Conservation (phyloP, 2,888 invertebrate species). For the Drosophila basisetae region DNA sequence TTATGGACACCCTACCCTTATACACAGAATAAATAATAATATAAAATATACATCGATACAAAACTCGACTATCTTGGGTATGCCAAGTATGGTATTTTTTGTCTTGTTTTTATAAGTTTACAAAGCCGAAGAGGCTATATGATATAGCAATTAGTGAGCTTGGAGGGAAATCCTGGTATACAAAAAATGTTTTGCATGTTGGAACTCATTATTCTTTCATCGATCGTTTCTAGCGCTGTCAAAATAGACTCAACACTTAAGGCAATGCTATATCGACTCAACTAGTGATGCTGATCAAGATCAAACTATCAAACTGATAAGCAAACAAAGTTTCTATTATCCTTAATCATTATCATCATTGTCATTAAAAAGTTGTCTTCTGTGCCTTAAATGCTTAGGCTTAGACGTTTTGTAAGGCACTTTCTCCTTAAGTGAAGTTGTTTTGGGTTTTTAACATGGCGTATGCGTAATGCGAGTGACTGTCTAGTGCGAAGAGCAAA, state of each 20-base stretch:
- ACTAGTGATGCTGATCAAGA: no score
- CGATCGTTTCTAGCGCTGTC: background rate
- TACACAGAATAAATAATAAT: background rate
- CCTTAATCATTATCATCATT: no score
- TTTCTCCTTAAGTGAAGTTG: background rate
- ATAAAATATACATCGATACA: background rate
- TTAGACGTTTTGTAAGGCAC: background rate
- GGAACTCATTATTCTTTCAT: background rate
- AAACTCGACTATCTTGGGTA: no score
- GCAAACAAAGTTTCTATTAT: no score
- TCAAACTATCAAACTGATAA: no score
- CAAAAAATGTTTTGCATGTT: background rate
- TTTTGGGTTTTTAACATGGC: slow-evolving; percentile 10
- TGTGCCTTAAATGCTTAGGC: background rate
- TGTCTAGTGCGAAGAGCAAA: background rate
- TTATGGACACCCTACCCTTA: background rate
- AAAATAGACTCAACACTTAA: background rate
- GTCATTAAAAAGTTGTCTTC: no score
- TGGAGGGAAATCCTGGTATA: background rate
- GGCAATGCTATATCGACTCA: no score
- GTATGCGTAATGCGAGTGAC: slow-evolving; percentile 67
- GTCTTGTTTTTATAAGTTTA: background rate
- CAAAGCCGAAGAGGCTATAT: background rate
- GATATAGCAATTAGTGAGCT: background rate
- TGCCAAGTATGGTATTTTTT: no score